Evolutionary conservation across 2,888 invertebrate genomes (phyloP).

Genomic region (Drosophila villosipedis): DNA sequence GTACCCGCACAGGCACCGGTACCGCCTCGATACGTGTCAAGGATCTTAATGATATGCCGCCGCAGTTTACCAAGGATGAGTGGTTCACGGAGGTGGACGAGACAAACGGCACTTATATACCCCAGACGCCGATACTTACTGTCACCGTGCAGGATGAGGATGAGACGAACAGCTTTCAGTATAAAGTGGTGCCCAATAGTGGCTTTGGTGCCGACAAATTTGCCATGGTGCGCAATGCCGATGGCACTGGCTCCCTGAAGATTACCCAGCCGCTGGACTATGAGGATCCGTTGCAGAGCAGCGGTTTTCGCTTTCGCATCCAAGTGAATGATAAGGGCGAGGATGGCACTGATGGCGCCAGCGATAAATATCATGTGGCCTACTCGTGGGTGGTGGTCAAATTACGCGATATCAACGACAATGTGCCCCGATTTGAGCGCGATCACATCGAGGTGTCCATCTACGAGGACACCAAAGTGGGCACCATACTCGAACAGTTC

Average conservation of each 20-base stretch:
- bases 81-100: slow-evolving; percentile 98
- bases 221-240: slow-evolving; percentile 97
- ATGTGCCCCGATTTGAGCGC: slow-evolving; percentile 96
- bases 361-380: slow-evolving; percentile 98
- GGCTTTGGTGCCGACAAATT: slow-evolving; percentile 98
- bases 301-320: slow-evolving; percentile 97
- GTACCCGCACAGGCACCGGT: slow-evolving; percentile 87
- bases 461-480: slow-evolving; percentile 95
- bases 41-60: slow-evolving; percentile 99
- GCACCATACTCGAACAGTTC: slow-evolving; percentile 95
- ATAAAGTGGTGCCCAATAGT: slow-evolving; percentile 96
- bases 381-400: slow-evolving; percentile 97
- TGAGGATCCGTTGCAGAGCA: slow-evolving; percentile 96
- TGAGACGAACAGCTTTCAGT: slow-evolving; percentile 97
- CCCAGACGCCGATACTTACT: slow-evolving; percentile 96
- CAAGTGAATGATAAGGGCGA: slow-evolving; percentile 96
- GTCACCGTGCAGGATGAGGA: slow-evolving; percentile 98
- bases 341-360: slow-evolving; percentile 95
- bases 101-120: slow-evolving; percentile 95
- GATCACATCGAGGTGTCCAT: slow-evolving; percentile 96
- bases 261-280: slow-evolving; percentile 97
- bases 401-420: slow-evolving; percentile 97
- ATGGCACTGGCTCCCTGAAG: slow-evolving; percentile 96
- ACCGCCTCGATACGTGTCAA: slow-evolving; percentile 97
- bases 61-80: slow-evolving; percentile 97